Evolutionary conservation across 1,140 invertebrate genomes (phyloP).

Genomic region (Liolophura sinensis): DNA sequence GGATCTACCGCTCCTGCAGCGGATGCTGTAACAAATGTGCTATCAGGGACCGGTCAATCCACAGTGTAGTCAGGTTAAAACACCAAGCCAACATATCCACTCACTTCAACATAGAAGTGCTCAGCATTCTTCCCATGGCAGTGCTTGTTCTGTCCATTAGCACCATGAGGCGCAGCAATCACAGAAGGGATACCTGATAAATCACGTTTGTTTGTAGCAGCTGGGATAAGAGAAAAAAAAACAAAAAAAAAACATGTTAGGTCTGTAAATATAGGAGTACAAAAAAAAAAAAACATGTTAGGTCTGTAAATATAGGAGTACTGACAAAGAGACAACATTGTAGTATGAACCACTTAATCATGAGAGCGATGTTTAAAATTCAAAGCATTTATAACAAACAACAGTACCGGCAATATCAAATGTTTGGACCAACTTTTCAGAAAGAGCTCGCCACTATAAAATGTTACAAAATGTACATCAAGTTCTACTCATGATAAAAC

Average conservation of each 20-base stretch:
- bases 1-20: too few relatives aligned
- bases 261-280: background rate
- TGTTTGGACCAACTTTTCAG: too few relatives aligned
- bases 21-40: too few relatives aligned
- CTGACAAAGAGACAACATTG: background rate
- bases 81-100: background rate
- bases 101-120: constrained; percentile 72
- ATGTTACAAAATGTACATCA: too few relatives aligned
- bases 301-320: background rate
- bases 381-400: too few relatives aligned
- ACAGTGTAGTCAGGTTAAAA: too few relatives aligned
- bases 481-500: too few relatives aligned
- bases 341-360: too few relatives aligned
- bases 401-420: too few relatives aligned
- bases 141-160: constrained; percentile 74
- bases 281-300: constrained; percentile 3
- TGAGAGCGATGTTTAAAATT: too few relatives aligned
- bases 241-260: constrained; percentile 1
- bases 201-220: constrained; percentile 71
- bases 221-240: constrained; percentile 54
- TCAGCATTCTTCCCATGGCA: constrained; percentile 85
- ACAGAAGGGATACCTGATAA: constrained; percentile 70
- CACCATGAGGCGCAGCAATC: constrained; percentile 71
- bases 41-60: too few relatives aligned
- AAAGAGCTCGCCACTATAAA: too few relatives aligned